Base-by-base conservation (phyloP, 1,140 invertebrate species). In the Sitodiplosis mosellana region DNA sequence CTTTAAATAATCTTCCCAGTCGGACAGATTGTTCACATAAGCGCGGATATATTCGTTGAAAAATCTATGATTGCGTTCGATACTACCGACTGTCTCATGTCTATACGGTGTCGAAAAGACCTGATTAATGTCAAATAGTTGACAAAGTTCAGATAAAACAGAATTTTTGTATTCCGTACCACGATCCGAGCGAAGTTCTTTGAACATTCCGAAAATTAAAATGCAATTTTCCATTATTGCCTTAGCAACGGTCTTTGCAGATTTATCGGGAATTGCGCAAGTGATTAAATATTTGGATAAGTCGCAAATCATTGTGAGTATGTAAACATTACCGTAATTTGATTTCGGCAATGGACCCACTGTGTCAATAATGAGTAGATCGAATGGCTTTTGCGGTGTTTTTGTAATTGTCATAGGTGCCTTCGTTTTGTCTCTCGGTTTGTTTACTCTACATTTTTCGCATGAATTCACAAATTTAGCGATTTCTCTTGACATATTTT, bases 331-430 rank as follows among this genome's bases (percentile, higher is more conserved):
- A 3, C 49, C 54, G 15, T 51, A 36, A 19, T 45, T 4, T 10
- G 52, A 48, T 33, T 36, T 46, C 7, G 11, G 22, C 12, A 51
- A 34, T 51, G 18, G 2, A 55, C 49, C 50, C 2, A 50, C 43
- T 3, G 47, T 53, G 43, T 55, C 50, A 5, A 55, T 18, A 1
- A 48, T 43, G 21, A 55, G 1, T 40, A 51, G 52, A 11, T 55
- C 50, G 22, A 49, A 57, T 11, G 46, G 21, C 4, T 42, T 27
- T 14, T 36, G 20, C 1, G 53, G 48, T 1, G 53, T 54, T 20
- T 52, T 49, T 3, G 55, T 58, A 6, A 55, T 55, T 19, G 33
- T 21, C 52, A 59, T 50, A 0, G 54, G 56, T 40, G 37, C 14
- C 12, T 40, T 40, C 14, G 12, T 12, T n/a, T n/a, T 40, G 37